phyloP scores from a whole-genome alignment of 2,113 vertebrate genomes.

The Amia ocellicauda region DNA sequence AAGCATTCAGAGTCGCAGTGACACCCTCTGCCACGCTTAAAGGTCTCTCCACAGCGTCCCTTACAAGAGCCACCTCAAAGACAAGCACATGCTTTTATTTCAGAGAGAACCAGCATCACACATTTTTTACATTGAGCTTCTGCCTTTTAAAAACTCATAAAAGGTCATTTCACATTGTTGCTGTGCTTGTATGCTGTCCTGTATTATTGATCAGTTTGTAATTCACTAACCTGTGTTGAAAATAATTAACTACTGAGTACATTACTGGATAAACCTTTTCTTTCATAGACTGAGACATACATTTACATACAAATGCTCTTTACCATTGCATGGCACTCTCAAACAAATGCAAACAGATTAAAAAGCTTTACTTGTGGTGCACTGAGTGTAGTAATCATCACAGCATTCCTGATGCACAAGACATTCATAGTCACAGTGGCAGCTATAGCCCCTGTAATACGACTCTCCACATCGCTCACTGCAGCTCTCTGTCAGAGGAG shows the following conservation, averaged over 20 bases:
- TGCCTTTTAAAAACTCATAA: too few relatives aligned
- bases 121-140: too few relatives aligned
- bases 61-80: slow-evolving; percentile 75
- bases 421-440: slow-evolving; percentile 90
- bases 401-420: slow-evolving; percentile 87
- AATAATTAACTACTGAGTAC: too few relatives aligned
- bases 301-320: too few relatives aligned
- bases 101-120: too few relatives aligned
- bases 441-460: slow-evolving; percentile 77
- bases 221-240: too few relatives aligned
- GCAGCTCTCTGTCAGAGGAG: slow-evolving; percentile 72
- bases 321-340: too few relatives aligned
- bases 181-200: too few relatives aligned
- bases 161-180: too few relatives aligned
- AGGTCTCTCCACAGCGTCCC: slow-evolving; percentile 85
- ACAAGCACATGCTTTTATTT: background rate
- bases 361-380: slow-evolving; percentile 73
- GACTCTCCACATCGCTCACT: slow-evolving; percentile 80
- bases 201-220: too few relatives aligned
- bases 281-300: too few relatives aligned
- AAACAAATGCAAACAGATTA: slow-evolving; percentile 14
- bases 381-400: slow-evolving; percentile 75
- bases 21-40: slow-evolving; percentile 75
- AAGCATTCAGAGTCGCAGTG: slow-evolving; percentile 78
- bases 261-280: too few relatives aligned